A percentile compares a stretch with the other conserved stretches of the same genome.
Evolutionary conservation across 2,888 invertebrate species (phyloP).

Genomic region (Lasioglossum morio): DNA sequence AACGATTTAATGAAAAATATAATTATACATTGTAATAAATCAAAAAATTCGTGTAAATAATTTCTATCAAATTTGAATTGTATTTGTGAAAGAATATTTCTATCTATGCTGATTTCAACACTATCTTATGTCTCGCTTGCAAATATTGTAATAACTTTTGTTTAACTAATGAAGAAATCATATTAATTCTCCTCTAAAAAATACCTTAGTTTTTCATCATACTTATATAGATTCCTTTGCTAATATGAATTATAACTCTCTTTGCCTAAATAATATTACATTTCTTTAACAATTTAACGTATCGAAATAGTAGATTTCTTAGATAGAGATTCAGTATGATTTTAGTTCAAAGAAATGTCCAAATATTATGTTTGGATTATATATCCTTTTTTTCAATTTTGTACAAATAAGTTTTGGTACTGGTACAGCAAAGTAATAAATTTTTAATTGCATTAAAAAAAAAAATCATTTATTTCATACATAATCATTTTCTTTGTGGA

Average conservation of each 20-base stretch:
- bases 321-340: conserved; percentile 27
- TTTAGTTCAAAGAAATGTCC: neutral
- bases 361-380: neutral
- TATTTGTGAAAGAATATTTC: conserved; percentile 37
- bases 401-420: conserved; percentile 16
- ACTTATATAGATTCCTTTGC: conserved; percentile 42
- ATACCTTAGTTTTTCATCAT: conserved; percentile 43
- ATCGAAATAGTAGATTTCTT: conserved; percentile 18
- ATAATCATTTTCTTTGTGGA: neutral
- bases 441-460: neutral
- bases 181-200: conserved; percentile 50
- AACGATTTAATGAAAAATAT: conserved; percentile 15
- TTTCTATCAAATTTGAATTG: conserved; percentile 19
- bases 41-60: conserved; percentile 29
- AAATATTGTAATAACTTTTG: conserved; percentile 52
- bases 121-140: conserved; percentile 56
- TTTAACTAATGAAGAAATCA: conserved; percentile 57
- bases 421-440: conserved; percentile 53
- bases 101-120: conserved; percentile 58
- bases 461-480: neutral
- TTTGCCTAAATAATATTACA: conserved; percentile 43
- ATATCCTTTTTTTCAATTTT: neutral
- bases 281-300: conserved; percentile 44
- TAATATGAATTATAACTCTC: conserved; percentile 48
- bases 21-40: conserved; percentile 21